A percentile compares a stretch with the other conserved stretches of the same genome.
Conservation (phyloP, 2,888 invertebrate species). For the Eupithecia tripunctaria region DNA sequence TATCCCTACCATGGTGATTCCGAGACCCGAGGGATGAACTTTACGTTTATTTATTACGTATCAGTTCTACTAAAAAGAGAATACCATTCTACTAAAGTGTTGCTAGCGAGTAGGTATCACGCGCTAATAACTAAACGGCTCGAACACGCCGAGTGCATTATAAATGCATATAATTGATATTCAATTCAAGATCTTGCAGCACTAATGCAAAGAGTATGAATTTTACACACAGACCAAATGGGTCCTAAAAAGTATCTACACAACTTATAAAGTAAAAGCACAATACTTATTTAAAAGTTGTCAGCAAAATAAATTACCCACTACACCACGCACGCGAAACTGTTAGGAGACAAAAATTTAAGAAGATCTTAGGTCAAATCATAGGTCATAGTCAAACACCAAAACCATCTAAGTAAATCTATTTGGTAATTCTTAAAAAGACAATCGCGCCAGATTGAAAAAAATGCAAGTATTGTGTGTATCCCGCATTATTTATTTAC, state of each 20-base stretch:
- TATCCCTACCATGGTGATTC: neutral
- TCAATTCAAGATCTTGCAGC: slow-evolving; percentile 32
- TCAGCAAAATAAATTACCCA: neutral
- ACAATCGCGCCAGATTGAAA: too few relatives aligned
- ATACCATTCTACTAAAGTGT: neutral
- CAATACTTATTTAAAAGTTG: too few relatives aligned
- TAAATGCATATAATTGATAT: slow-evolving; percentile 37
- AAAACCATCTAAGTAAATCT: too few relatives aligned
- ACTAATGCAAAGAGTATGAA: slow-evolving; percentile 23
- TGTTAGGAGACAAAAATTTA: neutral
- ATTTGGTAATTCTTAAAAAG: too few relatives aligned
- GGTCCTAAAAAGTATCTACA: neutral
- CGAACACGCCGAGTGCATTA: slow-evolving; percentile 22
- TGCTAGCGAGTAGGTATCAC: slow-evolving; percentile 21
- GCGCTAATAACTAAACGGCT: slow-evolving; percentile 20
- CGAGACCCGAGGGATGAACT: neutral
- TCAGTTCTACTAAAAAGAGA: too few relatives aligned
- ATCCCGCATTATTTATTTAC: too few relatives aligned
- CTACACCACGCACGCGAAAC: neutral
- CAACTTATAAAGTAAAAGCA: neutral
- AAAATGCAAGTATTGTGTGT: too few relatives aligned
- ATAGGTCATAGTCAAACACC: neutral
- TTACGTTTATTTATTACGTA: too few relatives aligned
- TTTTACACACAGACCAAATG: slow-evolving; percentile 3
- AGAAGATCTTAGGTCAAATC: neutral